Evolutionary conservation across 2,888 invertebrate species (phyloP), one percentile per base, ranked within the genome.

Genomic region (Caradrina kadenii): DNA sequence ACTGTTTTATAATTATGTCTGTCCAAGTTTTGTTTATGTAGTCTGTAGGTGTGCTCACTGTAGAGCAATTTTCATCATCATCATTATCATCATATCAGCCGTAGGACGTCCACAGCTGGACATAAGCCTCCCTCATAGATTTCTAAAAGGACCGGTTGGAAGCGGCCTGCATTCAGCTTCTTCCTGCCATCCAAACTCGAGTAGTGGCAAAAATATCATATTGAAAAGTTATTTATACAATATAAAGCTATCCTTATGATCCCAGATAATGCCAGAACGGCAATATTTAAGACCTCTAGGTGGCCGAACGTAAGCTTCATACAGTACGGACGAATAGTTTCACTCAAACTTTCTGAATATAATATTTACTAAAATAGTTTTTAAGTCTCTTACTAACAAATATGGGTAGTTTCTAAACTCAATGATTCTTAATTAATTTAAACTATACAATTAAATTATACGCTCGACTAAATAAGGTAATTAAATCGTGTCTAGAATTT

Each of bases 281-380:
- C 60, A 68, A 56, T 13, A 48, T 74, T 73, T 48, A 52, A 15
- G 8, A 17, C 39, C 39, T 54, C 11, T 6, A 59, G 35, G 19
- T 26, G 26, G 21, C n/a, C 45, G n/a, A n/a, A 11, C 17, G 15
- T 69, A 58, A 68, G 15, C 52, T 26, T 17, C 48, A 52, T 6
- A 53, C 48, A 53, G 35, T 49, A 52, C 56, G 26, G 31, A 15
- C 42, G 35, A 75, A 73, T 73, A 75, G 76, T 75, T 73, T 49
- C 39, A 56, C 49, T 54, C 11, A 7, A 62, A 62, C 56, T 69
- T 62, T 61, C 49, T 75, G 52, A 69, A 73, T 73, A 73, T 74
- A 69, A 73, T 73, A 73, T 74, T 73, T 73, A 75, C 49, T 11
- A 39, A 73, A 62, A 69, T 58, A 75, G 73, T 69, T 73, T 73